Base-by-base conservation (phyloP, 2,888 invertebrate species). In the Frankliniella intonsa region DNA sequence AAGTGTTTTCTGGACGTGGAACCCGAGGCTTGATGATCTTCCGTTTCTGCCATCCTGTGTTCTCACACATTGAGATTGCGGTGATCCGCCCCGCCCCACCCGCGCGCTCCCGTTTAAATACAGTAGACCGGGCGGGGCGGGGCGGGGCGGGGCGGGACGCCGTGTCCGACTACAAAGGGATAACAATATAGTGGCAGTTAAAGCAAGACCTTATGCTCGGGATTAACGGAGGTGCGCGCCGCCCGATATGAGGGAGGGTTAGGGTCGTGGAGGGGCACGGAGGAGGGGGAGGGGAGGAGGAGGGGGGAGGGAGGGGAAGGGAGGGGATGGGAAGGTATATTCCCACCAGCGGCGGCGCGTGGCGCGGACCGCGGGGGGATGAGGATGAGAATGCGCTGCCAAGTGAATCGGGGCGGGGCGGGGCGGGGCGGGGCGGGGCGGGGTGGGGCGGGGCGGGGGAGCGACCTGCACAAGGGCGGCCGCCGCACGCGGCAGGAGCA, bases 141-240 rank as follows among this genome's bases (percentile, higher is more conserved):
- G 3, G 5, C 38, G 38, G 2, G 38, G 38, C 38, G 2, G 38
- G 38, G 38, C 38, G 38, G 38, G 3, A 38, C 38, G 38, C 38
- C 55, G 55, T 19, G 55, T 17, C 12, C 55, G 17, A 22, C 69
- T 25, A 76, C 69, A 76, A 76, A 10, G 69, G 69, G 69, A 76
- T 76, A 76, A 76, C 69, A 76, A 76, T 76, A 76, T 76, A 76
- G 69, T 76, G 25, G 69, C 69, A 76, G 69, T 76, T 25, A 62
- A 62, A n/a, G 11, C 62, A 10, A 8, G 69, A 22, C 69, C 69
- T 76, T 8, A 25, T 25, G 69, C 69, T 22, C 2, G 69, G 69
- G 69, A 76, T 76, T 76, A 76, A 22, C 55, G 69, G 12, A 69
- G 69, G 69, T 69, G 69, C 19, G 69, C 69, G n/a, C n/a, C n/a